These are phyloP conservation scores for Saccopteryx leptura DNA, from an alignment of 2,113 vertebrate genomes.

Conservation along the genomic window DNA sequence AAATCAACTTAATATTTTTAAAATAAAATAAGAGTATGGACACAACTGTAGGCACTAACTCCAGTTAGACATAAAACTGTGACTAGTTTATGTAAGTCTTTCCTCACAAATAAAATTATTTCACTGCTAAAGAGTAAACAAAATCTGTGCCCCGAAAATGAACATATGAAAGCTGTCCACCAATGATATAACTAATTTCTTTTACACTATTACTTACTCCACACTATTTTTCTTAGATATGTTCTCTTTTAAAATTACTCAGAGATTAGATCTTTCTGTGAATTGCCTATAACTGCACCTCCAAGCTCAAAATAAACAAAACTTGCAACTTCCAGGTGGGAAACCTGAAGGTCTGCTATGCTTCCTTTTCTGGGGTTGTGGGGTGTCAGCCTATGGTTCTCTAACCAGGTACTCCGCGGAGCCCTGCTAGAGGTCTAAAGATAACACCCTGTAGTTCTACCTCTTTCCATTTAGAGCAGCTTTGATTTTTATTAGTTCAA, in stretches of 20 bases:
- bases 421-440: neutral
- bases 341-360: neutral
- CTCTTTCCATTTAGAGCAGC: neutral
- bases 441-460: neutral
- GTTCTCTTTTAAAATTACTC: slow-evolving; percentile 38
- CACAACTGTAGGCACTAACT: neutral
- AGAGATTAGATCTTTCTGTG: neutral
- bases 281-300: slow-evolving; percentile 11
- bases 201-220: neutral
- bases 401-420: neutral
- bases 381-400: neutral
- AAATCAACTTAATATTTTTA: slow-evolving; percentile 43
- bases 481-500: slow-evolving; percentile 41
- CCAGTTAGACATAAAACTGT: slow-evolving; percentile 33
- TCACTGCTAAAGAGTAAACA: neutral
- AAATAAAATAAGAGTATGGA: neutral
- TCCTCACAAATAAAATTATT: slow-evolving; percentile 28
- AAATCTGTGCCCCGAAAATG: slow-evolving; percentile 52
- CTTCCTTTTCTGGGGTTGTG: neutral
- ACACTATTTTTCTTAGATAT: neutral
- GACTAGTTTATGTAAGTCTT: neutral
- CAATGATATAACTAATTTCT: neutral
- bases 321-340: neutral
- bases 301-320: neutral
- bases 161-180: slow-evolving; percentile 18